phyloP scores from a whole-genome alignment of 2,113 vertebrate species.

The Pyrgilauda ruficollis region DNA sequence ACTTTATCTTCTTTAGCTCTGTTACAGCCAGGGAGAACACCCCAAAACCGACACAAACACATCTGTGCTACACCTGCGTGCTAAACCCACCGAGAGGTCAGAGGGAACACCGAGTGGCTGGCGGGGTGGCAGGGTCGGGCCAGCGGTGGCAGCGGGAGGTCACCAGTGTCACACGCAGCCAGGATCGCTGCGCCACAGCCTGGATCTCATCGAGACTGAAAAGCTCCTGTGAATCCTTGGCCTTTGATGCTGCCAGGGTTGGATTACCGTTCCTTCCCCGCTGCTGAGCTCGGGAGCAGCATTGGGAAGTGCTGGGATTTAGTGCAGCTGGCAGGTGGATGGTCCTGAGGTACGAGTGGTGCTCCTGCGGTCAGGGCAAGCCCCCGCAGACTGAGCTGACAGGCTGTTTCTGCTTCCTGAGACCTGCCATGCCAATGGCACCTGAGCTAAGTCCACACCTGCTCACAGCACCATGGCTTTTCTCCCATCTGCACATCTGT shows the following conservation, averaged over 20 bases:
- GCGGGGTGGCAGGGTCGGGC: background rate
- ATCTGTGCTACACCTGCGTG: background rate
- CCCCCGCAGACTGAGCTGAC: background rate
- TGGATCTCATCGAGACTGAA: background rate
- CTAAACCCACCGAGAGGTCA: background rate
- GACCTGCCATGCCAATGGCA: fast-evolving
- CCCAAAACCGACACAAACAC: background rate
- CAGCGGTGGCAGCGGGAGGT: no score
- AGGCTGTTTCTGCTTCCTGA: background rate
- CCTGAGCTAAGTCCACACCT: fast-evolving
- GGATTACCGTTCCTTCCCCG: background rate
- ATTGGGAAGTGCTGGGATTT: background rate
- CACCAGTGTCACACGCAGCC: background rate
- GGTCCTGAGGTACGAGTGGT: background rate
- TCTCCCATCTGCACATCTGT: background rate
- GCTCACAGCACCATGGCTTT: background rate
- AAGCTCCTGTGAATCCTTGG: background rate
- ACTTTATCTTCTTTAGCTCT: background rate
- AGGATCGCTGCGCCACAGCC: background rate
- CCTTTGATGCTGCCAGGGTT: background rate
- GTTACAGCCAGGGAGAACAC: background rate
- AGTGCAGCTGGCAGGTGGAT: background rate
- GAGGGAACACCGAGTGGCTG: fast-evolving
- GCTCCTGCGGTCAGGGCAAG: background rate
- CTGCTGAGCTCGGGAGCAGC: background rate